A percentile compares a stretch with the other conserved stretches of the same genome.
Conservation (phyloP, 2,797 vertebrate species). For the Adelosebastes latens region DNA sequence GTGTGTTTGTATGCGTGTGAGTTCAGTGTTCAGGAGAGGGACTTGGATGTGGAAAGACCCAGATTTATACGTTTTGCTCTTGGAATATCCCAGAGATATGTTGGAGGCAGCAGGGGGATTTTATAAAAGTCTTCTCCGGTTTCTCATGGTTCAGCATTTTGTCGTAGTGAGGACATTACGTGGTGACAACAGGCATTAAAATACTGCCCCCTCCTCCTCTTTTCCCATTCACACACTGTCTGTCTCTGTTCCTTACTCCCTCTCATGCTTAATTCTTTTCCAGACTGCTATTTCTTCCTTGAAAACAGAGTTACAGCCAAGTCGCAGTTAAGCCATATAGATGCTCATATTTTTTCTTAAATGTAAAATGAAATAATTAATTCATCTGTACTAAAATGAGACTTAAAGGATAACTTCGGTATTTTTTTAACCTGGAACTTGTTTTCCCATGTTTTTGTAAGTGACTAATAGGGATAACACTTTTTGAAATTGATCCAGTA, state of each 20-base stretch:
- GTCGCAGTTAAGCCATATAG: constrained; percentile 4
- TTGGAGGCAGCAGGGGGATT: constrained; percentile 73
- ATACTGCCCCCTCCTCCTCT: constrained; percentile 52
- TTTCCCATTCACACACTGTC: constrained; percentile 60
- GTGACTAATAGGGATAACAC: too few relatives aligned
- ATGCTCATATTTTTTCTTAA: background rate
- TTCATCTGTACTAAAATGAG: constrained; percentile 1
- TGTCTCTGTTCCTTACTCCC: constrained; percentile 56
- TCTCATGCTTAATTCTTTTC: constrained; percentile 58
- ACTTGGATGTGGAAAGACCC: constrained; percentile 77
- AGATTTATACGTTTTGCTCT: constrained; percentile 84
- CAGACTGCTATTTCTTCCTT: constrained; percentile 49
- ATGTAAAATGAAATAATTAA: constrained; percentile 28
- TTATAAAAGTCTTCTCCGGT: constrained; percentile 76
- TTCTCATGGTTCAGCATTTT: constrained; percentile 83
- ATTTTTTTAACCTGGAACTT: background rate
- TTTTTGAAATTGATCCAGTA: too few relatives aligned
- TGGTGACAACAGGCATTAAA: constrained; percentile 83
- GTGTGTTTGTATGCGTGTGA: constrained; percentile 28
- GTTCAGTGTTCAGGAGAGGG: constrained; percentile 60
- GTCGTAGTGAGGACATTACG: constrained; percentile 79
- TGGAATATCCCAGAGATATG: constrained; percentile 80
- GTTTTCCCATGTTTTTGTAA: too few relatives aligned
- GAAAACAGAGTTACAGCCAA: constrained; percentile 31
- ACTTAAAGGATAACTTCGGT: background rate